Evolutionary conservation across 2,113 vertebrate genomes (phyloP).

Genomic region (Hystrix brachyura): DNA sequence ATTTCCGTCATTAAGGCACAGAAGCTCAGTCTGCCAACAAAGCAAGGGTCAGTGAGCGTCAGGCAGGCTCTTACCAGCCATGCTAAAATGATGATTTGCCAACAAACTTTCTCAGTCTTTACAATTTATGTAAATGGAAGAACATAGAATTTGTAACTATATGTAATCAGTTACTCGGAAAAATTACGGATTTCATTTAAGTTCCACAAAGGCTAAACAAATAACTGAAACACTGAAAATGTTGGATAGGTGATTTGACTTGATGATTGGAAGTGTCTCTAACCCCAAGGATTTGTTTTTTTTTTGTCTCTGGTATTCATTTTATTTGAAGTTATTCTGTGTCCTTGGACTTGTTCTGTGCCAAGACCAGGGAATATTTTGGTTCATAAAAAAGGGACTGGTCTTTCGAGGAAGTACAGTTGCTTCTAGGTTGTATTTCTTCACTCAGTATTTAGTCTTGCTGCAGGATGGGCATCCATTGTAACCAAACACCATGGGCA

Average conservation of each 20-base stretch:
- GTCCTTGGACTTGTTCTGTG: neutral
- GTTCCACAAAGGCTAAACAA: neutral
- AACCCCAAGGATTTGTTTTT: neutral
- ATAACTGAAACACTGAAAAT: neutral
- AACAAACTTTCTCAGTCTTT: neutral
- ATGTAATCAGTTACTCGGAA: neutral
- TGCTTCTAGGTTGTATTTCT: neutral
- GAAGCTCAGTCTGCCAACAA: neutral
- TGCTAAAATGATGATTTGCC: neutral
- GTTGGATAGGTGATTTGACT: neutral
- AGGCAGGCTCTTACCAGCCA: neutral
- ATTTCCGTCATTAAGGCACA: neutral
- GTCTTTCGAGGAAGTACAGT: neutral
- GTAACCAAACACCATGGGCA: neutral
- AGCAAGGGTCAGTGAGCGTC: neutral
- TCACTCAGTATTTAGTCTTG: neutral
- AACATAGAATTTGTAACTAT: neutral
- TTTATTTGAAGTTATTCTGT: slow-evolving; percentile 38
- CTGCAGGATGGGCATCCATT: neutral
- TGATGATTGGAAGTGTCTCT: neutral
- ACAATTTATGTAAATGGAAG: neutral
- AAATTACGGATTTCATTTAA: neutral
- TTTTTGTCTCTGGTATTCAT: neutral
- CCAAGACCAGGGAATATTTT: neutral
- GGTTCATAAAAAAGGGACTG: neutral